Percentiles rank a stretch among this genome's conserved stretches.
Evolutionary conservation across 2,113 vertebrate species (phyloP).

Genomic region (Gavia stellata): DNA sequence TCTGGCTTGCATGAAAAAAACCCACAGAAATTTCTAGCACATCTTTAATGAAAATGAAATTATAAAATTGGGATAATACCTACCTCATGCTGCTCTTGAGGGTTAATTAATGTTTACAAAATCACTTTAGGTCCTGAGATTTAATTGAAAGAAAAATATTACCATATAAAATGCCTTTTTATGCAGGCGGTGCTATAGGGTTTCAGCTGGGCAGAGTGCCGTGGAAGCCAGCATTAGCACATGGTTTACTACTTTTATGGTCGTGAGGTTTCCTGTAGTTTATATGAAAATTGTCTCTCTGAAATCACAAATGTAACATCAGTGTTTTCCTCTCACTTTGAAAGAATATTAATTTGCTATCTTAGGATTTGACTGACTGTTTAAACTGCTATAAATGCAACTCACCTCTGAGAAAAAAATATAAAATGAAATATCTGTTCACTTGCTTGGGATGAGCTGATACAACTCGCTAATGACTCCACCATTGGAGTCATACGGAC

Average conservation of each 20-base stretch:
- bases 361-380: constrained; percentile 12
- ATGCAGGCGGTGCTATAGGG: neutral
- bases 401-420: neutral
- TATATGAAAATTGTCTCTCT: constrained; percentile 27
- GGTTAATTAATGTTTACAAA: constrained; percentile 62
- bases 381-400: constrained; percentile 8
- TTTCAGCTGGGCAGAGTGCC: constrained; percentile 35
- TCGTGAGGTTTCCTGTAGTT: constrained; percentile 7
- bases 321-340: constrained; percentile 33
- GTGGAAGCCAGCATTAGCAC: constrained; percentile 1
- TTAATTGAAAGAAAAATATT: constrained; percentile 60
- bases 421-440: neutral
- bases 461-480: neutral
- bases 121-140: constrained; percentile 45
- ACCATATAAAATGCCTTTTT: constrained; percentile 36
- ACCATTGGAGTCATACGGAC: neutral
- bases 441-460: neutral
- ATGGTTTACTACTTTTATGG: constrained; percentile 22
- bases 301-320: constrained; percentile 47
- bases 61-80: constrained; percentile 27
- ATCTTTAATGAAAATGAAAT: constrained; percentile 37
- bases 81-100: constrained; percentile 34
- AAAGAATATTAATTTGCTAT: constrained; percentile 36
- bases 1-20: neutral
- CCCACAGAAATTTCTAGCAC: neutral